Conservation (phyloP, 2,797 vertebrate genomes). For the Rhinogobio ventralis region DNA sequence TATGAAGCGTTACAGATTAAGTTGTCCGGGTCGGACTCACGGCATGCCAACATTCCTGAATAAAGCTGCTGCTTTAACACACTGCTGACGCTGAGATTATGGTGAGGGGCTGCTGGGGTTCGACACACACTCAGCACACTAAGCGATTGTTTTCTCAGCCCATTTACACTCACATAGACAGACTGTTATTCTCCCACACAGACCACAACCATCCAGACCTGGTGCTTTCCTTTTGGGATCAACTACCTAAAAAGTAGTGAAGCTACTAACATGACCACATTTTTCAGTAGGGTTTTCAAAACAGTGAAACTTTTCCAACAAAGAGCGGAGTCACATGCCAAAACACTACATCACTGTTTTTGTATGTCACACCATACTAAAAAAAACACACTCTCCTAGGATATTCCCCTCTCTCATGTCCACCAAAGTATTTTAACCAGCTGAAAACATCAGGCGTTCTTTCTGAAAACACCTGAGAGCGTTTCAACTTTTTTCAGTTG, state of each 20-base stretch:
- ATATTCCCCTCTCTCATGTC: background rate
- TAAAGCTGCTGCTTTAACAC: slow-evolving; percentile 61
- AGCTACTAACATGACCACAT: background rate
- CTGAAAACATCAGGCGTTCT: no score
- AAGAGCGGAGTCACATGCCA: background rate
- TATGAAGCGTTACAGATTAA: slow-evolving; percentile 64
- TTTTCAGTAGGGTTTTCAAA: slow-evolving; percentile 4
- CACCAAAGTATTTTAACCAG: no score
- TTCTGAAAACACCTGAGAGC: no score
- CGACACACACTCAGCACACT: slow-evolving; percentile 51
- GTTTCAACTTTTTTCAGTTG: no score
- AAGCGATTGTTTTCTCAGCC: slow-evolving; percentile 53
- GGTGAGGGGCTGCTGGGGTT: slow-evolving; percentile 27
- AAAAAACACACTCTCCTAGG: background rate
- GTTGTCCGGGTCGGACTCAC: slow-evolving; percentile 45
- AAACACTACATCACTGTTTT: background rate
- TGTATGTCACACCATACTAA: background rate
- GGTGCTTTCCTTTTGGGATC: background rate
- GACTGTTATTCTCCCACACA: background rate
- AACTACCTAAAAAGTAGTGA: slow-evolving; percentile 6
- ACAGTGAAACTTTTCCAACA: background rate
- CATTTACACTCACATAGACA: slow-evolving; percentile 14
- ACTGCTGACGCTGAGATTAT: slow-evolving; percentile 61
- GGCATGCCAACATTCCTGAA: slow-evolving; percentile 59
- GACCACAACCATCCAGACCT: background rate